Percentiles rank a stretch among this genome's conserved stretches.
Evolutionary conservation across 2,113 vertebrate species (phyloP).

Genomic region (Periophthalmodon schlosseri): DNA sequence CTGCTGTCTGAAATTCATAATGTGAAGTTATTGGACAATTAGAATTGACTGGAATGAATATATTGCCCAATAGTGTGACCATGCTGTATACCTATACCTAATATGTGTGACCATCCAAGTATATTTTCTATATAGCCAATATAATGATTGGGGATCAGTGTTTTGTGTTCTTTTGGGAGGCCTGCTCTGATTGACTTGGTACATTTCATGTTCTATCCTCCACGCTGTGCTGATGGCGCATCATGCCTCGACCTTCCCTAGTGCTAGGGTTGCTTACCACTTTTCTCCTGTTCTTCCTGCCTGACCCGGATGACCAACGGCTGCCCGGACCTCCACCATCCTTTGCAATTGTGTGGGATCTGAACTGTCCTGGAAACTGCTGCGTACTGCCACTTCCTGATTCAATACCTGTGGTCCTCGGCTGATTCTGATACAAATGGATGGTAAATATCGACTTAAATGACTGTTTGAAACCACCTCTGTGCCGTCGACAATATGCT

Average conservation of each 20-base stretch:
- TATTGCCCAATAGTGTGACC: background rate
- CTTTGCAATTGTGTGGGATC: conserved; percentile 2
- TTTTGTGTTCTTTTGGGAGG: conserved; percentile 20
- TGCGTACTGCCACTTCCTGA: conserved; percentile 1
- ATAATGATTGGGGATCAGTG: background rate
- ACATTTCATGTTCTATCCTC: conserved; percentile 79
- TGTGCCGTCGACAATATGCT: conserved; percentile 49
- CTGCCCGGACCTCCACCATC: conserved; percentile 23
- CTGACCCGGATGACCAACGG: conserved; percentile 36
- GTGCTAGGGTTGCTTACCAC: conserved; percentile 82
- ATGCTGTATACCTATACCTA: background rate
- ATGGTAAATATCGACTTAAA: conserved; percentile 30
- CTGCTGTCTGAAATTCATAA: background rate
- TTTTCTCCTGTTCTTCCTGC: conserved; percentile 86
- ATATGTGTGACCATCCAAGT: background rate
- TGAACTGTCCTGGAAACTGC: conserved; percentile 7
- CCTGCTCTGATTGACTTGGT: conserved; percentile 68
- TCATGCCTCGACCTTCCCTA: conserved; percentile 64
- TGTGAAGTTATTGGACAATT: background rate
- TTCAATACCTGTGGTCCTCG: conserved; percentile 1
- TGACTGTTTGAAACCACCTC: background rate
- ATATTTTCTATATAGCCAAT: background rate
- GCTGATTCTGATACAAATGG: conserved; percentile 9
- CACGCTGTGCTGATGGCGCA: conserved; percentile 71
- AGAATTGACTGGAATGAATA: background rate